These are phyloP conservation scores for Spheniscus humboldti DNA, from an alignment of 2,797 vertebrate species.

Conservation along the genomic window DNA sequence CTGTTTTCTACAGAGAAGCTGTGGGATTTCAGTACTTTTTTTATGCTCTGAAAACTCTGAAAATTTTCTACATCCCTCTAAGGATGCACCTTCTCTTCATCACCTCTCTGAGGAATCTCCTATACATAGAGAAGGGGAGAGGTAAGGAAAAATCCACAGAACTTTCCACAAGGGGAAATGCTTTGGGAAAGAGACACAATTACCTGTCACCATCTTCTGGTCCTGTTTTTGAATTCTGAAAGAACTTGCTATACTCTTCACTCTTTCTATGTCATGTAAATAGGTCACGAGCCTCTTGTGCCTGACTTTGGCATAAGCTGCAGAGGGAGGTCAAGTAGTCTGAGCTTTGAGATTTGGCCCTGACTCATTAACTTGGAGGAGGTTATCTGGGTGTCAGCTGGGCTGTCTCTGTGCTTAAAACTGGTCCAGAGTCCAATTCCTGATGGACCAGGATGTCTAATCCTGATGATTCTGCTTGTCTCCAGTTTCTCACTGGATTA, in stretches of 20 bases:
- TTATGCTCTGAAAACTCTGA: constrained; percentile 52
- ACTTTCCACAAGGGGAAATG: not conserved
- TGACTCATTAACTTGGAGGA: not conserved
- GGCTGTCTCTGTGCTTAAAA: not conserved
- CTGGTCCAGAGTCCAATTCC: not conserved
- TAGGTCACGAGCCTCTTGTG: not conserved
- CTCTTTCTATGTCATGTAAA: constrained; percentile 21
- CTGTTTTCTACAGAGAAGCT: not conserved
- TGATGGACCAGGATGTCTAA: not conserved
- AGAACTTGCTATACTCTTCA: not conserved
- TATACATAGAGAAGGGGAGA: not conserved
- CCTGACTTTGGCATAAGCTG: not conserved
- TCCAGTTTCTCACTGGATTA: not conserved
- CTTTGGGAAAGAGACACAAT: not conserved
- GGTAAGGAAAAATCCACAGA: constrained; percentile 3
- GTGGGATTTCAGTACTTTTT: not conserved
- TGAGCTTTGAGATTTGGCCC: not conserved
- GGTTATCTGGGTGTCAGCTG: not conserved
- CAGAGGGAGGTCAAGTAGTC: not conserved
- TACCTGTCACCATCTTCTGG: not conserved
- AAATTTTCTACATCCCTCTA: not conserved
- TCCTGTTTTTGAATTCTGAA: not conserved
- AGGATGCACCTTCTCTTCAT: not conserved
- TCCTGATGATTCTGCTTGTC: not conserved
- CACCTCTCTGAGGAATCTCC: not conserved